Evolutionary conservation across 2,888 invertebrate species (phyloP), one percentile per base, ranked within the genome.

Genomic region (Dermolepida albohirtum): DNA sequence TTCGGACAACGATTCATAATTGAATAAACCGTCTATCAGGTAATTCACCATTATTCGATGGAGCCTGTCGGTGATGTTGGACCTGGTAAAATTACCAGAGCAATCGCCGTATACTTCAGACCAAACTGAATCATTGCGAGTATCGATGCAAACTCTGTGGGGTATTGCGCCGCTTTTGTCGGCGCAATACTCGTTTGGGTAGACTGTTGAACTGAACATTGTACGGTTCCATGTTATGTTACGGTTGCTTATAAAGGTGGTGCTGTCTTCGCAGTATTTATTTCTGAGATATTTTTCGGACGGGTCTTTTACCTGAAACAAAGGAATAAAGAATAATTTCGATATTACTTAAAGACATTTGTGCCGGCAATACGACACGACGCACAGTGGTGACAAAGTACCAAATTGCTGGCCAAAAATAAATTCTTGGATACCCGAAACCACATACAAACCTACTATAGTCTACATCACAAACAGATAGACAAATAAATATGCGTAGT

Each of bases 141-240:
- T 16, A 10, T 41, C 59, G 11, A 14, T 17, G n/a, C 66, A 67
- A n/a, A 62, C 41, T 34, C 66, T 62, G 6, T 62, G 51, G 1
- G 62, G 51, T 8, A 62, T 34, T 22, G 27, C 17, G 0, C 66
- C 66, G 7, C 41, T 51, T n/a, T 41, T 43, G 16, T 67, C 59
- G 2, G 62, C 57, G 16, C 66, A 67, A 17, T 51, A 67, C 52
- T 67, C 66, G 51, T 67, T 57, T 1, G 66, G 51, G 14, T 59
- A 67, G 1, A 16, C 43, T 1, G 41, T 12, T 5, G 59, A 40
- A 11, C 66, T 59, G 5, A 67, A 51, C 4, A 22, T 62, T 2
- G 66, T 62, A 16, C 59, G 41, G 5, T 14, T n/a, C 66, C 66
- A 67, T 27, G 66, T 62, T 41, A 67, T 5, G 1, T 47, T 62